A percentile compares a stretch with the other conserved stretches of the same genome.
Conservation (phyloP, 2,113 vertebrate species). For the Erinaceus europaeus region DNA sequence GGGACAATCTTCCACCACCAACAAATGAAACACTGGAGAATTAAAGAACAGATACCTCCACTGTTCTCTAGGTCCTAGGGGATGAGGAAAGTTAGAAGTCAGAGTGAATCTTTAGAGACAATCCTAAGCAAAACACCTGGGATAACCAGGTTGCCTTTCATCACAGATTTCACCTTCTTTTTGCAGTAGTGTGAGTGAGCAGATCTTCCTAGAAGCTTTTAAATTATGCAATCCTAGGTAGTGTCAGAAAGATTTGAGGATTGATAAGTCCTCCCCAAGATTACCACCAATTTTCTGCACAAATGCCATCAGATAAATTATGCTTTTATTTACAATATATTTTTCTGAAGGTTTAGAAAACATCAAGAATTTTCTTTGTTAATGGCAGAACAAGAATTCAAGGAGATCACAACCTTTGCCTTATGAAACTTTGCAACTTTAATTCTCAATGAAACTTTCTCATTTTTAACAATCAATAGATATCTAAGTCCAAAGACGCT, state of each 20-base stretch:
- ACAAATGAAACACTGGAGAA: background rate
- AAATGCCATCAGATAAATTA: background rate
- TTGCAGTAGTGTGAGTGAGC: background rate
- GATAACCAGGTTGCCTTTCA: background rate
- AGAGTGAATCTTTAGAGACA: background rate
- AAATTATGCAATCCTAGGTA: background rate
- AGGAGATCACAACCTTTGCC: background rate
- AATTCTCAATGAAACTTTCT: constrained; percentile 34
- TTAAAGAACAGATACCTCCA: background rate
- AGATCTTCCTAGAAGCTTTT: background rate
- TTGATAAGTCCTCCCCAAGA: background rate
- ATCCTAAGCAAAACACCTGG: background rate
- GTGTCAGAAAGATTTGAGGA: background rate
- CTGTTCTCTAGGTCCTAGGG: background rate
- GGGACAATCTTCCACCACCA: background rate
- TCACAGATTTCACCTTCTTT: background rate
- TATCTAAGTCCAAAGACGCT: constrained; percentile 62
- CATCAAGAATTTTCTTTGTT: background rate
- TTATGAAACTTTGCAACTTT: background rate
- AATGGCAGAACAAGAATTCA: constrained; percentile 9
- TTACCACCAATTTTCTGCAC: background rate
- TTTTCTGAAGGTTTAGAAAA: background rate
- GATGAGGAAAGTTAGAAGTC: background rate
- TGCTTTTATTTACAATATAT: background rate
- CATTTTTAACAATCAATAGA: constrained; percentile 52